Evolutionary conservation across 2,888 invertebrate genomes (phyloP), one percentile per base, ranked within the genome.

Genomic region (Apamea sordens): DNA sequence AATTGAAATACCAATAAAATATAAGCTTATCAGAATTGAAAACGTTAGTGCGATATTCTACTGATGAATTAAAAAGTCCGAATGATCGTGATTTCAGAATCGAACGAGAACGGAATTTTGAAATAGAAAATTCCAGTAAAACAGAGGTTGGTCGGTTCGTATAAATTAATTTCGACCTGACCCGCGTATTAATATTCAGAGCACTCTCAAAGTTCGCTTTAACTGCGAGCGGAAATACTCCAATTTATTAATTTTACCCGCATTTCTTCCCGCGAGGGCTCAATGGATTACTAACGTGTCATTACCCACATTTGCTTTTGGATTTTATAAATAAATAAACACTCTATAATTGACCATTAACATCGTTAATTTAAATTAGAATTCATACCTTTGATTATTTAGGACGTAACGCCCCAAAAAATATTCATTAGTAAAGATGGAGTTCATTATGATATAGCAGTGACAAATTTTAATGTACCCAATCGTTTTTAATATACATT

Each of bases 161-260:
- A 95, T 95, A 96, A 96, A 96, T 96, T 96, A 96, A 96, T 96
- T 95, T 95, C 90, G 91, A 91, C 91, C 95, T 94, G 95, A 95
- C 95, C 94, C 94, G 94, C 92, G 93, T 95, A 95, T 96, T 96
- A 96, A 96, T 96, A 96, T 96, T 96, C 96, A 95, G 95, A 93
- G 94, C 96, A 95, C 95, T 96, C 94, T 91, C 95, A 93, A 95
- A 95, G 94, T 96, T 95, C 93, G 93, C 92, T 95, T 93, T 94
- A 95, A 95, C 94, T 94, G 95, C 92, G 93, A 93, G 92, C 92
- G 92, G 94, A 94, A 94, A 94, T 95, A 95, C 93, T 94, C 92
- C 88, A 94, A 95, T 94, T 95, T 95, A 95, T 94, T 95, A 94
- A 95, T 95, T 95, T 94, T 91, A 93, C 92, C 91, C 91, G 89